Evolutionary conservation across 2,888 invertebrate species (phyloP).

Genomic region (Yponomeuta sedellus): DNA sequence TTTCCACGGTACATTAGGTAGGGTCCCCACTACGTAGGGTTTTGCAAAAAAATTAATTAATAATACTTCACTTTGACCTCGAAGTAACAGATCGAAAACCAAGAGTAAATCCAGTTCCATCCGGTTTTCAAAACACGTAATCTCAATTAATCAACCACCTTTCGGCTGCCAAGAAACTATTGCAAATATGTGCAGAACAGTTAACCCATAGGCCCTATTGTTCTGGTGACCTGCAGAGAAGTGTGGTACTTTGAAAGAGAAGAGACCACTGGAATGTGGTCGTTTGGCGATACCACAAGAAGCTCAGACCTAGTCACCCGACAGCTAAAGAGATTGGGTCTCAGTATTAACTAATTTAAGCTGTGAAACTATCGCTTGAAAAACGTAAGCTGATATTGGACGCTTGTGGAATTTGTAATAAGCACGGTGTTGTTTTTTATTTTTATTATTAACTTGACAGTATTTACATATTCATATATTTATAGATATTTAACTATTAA

Average conservation of each 20-base stretch:
- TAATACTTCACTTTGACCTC: too few relatives aligned
- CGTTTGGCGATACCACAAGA: not conserved
- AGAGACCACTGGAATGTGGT: not conserved
- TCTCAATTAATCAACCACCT: not conserved
- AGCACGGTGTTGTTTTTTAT: too few relatives aligned
- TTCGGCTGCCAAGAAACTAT: constrained; percentile 1
- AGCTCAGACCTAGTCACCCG: not conserved
- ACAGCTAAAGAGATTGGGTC: constrained; percentile 1
- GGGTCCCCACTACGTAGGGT: too few relatives aligned
- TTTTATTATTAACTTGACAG: too few relatives aligned
- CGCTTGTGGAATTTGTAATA: not conserved
- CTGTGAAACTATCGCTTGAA: not conserved
- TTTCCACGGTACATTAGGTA: too few relatives aligned
- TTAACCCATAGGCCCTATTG: not conserved
- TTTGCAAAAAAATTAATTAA: too few relatives aligned
- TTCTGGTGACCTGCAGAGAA: too few relatives aligned
- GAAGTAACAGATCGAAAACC: not conserved
- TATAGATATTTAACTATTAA: too few relatives aligned
- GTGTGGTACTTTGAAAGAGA: not conserved
- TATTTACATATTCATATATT: too few relatives aligned
- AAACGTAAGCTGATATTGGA: not conserved
- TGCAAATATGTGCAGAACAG: constrained; percentile 10
- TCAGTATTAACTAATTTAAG: not conserved
- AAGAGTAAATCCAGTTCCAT: not conserved
- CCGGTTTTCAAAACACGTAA: not conserved